Base-by-base conservation (phyloP, 2,113 vertebrate genomes). In the Halcyon senegalensis region DNA sequence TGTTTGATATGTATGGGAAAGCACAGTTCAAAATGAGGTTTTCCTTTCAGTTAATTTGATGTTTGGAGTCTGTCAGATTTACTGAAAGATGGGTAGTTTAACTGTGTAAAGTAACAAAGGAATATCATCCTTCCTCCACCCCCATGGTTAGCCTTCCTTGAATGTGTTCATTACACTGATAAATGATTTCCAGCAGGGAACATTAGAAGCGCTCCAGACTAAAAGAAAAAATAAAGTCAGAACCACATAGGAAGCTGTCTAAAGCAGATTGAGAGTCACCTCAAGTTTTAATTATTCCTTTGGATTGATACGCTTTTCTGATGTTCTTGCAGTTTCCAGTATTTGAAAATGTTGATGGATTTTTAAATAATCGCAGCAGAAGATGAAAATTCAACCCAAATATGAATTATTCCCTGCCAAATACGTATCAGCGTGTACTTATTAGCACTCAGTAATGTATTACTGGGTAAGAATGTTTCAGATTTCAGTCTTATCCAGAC, bases 1-100 rank as follows among this genome's bases (percentile, higher is more conserved):
- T 94, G 63, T 92, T 96, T 96, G 92, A 50, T 89, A 91, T 58
- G 85, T 95, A 96, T 89, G 92, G 72, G 68, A 90, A 90, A 95
- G 91, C 66, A 75, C 5, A 16, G 56, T 25, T 97, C 83, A 92
- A 73, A 97, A 88, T 82, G 78, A 95, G 58, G 72, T 82, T 97
- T 97, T 96, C 72, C 91, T 97, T 96, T 92, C 84, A 94, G 79
- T 96, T 95, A 93, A 91, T 96, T 86, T 87, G 37, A 91, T 95
- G 84, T 96, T 95, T 96, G 81, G 66, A 88, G 72, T 90, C 91
- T 95, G 93, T 93, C 93, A 95, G 91, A 63, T 90, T 86, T 66
- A 48, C 90, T 93, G 94, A 96, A 93, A 92, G 70, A 84, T 93
- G 75, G 59, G 69, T 37, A 68, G 78, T 87, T 78, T 30, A 43